Base-by-base conservation (phyloP, 2,888 invertebrate species). In the Herminia tarsipennalis region DNA sequence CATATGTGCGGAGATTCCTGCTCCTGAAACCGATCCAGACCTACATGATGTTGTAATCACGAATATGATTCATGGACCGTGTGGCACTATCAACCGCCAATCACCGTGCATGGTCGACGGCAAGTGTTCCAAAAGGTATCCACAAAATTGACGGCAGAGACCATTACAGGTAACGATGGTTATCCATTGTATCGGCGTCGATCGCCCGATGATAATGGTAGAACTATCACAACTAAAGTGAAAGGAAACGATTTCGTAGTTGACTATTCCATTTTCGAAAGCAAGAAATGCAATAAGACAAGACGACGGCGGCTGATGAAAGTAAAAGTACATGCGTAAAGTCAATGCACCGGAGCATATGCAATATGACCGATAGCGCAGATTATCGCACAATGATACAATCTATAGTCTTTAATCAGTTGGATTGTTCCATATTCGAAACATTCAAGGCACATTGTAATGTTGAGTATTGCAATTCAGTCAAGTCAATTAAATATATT, bases 251-350 rank as follows among this genome's bases (percentile, higher is more conserved):
- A 55, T 47, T 43, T 44, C 47, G 40, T 46, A 0, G 51, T 61
- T 17, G 64, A 59, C 42, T 61, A 60, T 3, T n/a, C n/a, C n/a
- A n/a, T n/a, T n/a, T n/a, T n/a, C 6, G 3, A 8, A 28, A 21
- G 13, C 39, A 51, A 50, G 28, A 54, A 59, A 36, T 46, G 28
- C 51, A 52, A 64, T 27, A 56, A 60, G 27, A 48, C 42, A 51
- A 34, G 2, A 18, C 36, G 8, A 18, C 18, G 12, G 36, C 34
- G 49, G 30, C 22, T 40, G 47, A 65, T 43, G 87, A 90, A 90
- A 91, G 91, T 90, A 91, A 91, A 86, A 91, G 89, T 84, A 80
- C 73, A 76, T 61, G 63, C 45, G 47, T 50, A 57, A 66, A 76
- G 87, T 86, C 86, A 83, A 66, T 77, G 87, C 80, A 78, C 87